Base-by-base conservation (phyloP, 2,113 vertebrate species). In the Solea solea region DNA sequence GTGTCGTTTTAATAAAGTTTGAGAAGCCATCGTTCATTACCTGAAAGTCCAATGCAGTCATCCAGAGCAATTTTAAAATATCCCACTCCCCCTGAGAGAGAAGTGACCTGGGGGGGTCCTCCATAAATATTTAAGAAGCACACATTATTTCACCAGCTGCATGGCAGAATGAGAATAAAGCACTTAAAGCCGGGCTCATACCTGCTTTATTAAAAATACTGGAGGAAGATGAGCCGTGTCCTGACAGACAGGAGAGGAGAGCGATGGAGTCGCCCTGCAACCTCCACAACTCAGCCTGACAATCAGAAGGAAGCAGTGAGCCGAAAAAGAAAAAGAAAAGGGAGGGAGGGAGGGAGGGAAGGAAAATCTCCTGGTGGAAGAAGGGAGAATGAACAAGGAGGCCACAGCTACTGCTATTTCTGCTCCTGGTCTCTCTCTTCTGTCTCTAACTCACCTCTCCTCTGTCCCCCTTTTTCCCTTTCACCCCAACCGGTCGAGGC, bases 101-200 rank as follows among this genome's bases (percentile, higher is more conserved):
- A 8, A 9, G 60, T 9, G 21, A 75, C 57, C 40, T n/a, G 0
- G 34, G 34, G 28, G 41, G 56, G 41, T 63, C 68, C 69, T 85
- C 74, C 67, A 89, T 92, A 85, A 88, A 91, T 90, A 92, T 91
- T 90, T 88, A 71, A 91, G 69, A 74, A 83, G 78, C 53, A 52
- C 80, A 84, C 81, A 78, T 83, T 72, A 82, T 56, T 78, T 72
- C 52, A 42, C 54, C 65, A 64, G 78, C 78, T 72, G 64, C 64
- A 62, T 11, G 9, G 63, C 44, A 1, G 81, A 89, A 89, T 89
- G 77, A 88, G 88, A 89, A 87, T 78, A 84, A 85, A 88, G 74
- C 82, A 84, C 83, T 87, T 88, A 74, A 84, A 86, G 80, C 72
- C 40, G 9, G 14, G 56, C 60, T 86, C 77, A 69, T 76, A 64